Base-by-base conservation (phyloP, 2,113 vertebrate genomes). In the Zingel zingel region DNA sequence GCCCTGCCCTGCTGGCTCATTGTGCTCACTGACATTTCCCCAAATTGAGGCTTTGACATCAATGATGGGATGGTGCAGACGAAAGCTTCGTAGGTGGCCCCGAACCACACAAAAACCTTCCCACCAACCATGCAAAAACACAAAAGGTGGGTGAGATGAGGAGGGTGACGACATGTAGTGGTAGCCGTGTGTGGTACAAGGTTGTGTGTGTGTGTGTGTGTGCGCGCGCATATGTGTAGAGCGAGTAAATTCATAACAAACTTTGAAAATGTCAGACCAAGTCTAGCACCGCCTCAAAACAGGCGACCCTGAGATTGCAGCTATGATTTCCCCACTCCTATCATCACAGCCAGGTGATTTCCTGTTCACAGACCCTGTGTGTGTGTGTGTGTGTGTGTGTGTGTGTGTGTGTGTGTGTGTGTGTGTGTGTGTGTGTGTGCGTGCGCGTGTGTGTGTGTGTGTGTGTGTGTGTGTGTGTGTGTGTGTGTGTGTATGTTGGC, bases 11-110 rank as follows among this genome's bases (percentile, higher is more conserved):
- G 61, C 50, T 62, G 50, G 79, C 87, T 90, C 79, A 82, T 85
- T 77, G 70, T 82, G 88, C 86, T 90, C 89, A 36, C 84, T 94
- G 91, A 91, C 93, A 93, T 94, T 94, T 93, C 81, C 82, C 77
- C 64, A 90, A 92, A 93, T 91, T 91, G 89, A 90, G 79, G 85
- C 86, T 90, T 84, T 73, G 81, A 82, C 86, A 92, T 87, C 87
- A 86, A 86, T 82, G 87, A 86, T 25, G 1, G 63, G 53, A 36
- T 4, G 66, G 84, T 8, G 80, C 76, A 80, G 68, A 81, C 43
- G 81, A 84, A 88, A 82, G 82, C 83, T 59, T 62, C 79, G 64
- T 69, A 74, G 90, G 92, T 89, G 43, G 84, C 89, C 89, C 82
- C 19, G 11, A 74, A 59, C 14, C 65, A n/a, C 80, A 82, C 64